phyloP scores from a whole-genome alignment of 2,888 invertebrate genomes.

The Morpho deidamia region DNA sequence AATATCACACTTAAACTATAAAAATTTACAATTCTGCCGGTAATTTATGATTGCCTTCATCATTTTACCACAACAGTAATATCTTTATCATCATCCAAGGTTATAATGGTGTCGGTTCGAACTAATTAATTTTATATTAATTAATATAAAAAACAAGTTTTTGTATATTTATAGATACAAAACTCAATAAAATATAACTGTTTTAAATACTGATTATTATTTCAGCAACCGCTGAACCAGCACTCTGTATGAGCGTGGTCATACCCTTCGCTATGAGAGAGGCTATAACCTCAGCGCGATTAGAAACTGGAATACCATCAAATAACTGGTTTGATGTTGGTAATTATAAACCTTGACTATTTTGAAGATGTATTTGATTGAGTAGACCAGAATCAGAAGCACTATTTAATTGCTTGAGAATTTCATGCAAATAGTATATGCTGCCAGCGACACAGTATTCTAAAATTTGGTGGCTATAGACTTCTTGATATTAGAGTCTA shows the following conservation, averaged over 20 bases:
- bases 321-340: slow-evolving; percentile 79
- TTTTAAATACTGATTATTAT: no score
- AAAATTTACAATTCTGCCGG: no score
- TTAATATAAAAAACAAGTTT: neutral
- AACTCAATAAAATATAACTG: neutral
- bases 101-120: neutral
- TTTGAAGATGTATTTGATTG: no score
- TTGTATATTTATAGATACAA: neutral
- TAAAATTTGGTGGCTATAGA: no score
- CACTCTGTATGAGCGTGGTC: slow-evolving; percentile 60
- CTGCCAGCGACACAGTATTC: no score
- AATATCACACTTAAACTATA: no score
- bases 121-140: neutral
- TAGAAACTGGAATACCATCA: slow-evolving; percentile 73
- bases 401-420: no score
- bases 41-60: no score
- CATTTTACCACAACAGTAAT: neutral
- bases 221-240: slow-evolving; percentile 75
- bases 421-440: no score
- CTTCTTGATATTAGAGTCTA: no score
- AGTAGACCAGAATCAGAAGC: no score
- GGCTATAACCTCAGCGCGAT: slow-evolving; percentile 80
- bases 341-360: slow-evolving; percentile 39
- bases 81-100: neutral
- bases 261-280: slow-evolving; percentile 80